phyloP scores from a whole-genome alignment of 1,140 invertebrate species.

The Heliconius melpomene region DNA sequence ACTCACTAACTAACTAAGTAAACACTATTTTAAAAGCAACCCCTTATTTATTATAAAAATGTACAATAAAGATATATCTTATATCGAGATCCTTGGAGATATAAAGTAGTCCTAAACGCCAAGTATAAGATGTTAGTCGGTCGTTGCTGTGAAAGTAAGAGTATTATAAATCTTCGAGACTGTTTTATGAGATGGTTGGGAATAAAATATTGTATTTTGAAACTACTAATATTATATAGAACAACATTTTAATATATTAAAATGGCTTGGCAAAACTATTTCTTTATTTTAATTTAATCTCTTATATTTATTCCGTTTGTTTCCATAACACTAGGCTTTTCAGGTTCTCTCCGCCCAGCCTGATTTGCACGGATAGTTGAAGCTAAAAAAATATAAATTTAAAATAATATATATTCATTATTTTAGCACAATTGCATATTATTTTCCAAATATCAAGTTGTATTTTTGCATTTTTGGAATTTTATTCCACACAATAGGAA shows the following conservation, averaged over 20 bases:
- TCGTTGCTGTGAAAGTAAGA: background rate
- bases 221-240: background rate
- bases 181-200: slow-evolving; percentile 10
- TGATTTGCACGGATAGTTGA: too few relatives aligned
- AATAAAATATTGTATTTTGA: background rate
- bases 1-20: too few relatives aligned
- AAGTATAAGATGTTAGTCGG: slow-evolving; percentile 14
- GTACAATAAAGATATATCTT: slow-evolving; percentile 15
- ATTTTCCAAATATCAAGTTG: too few relatives aligned
- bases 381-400: too few relatives aligned
- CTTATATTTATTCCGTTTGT: background rate
- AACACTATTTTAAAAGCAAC: background rate
- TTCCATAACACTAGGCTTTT: too few relatives aligned
- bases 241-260: background rate
- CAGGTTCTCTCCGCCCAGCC: too few relatives aligned
- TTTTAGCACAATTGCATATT: too few relatives aligned
- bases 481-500: too few relatives aligned
- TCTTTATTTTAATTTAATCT: too few relatives aligned
- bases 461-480: too few relatives aligned
- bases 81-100: background rate
- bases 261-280: background rate
- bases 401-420: background rate
- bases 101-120: slow-evolving; percentile 17
- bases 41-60: background rate
- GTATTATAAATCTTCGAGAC: slow-evolving; percentile 14